phyloP scores from a whole-genome alignment of 2,797 vertebrate genomes.

The Neosalanx taihuensis region DNA sequence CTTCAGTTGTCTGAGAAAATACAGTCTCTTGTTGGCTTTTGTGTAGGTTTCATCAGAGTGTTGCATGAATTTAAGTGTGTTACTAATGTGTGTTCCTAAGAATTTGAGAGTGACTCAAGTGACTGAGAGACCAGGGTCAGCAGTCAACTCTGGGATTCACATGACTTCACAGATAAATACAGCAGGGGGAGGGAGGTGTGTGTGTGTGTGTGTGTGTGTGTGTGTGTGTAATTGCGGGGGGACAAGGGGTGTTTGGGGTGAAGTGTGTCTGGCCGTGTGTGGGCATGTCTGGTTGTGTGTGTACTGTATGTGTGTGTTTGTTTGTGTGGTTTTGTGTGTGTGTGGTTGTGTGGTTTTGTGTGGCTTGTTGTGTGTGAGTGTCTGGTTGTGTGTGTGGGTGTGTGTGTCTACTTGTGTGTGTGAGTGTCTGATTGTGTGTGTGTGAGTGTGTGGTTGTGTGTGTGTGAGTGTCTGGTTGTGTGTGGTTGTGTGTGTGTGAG shows the following conservation, averaged over 20 bases:
- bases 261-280: not conserved
- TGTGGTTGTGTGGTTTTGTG: not conserved
- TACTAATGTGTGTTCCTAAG: too few relatives aligned
- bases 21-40: too few relatives aligned
- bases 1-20: too few relatives aligned
- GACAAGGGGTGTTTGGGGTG: too few relatives aligned
- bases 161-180: slow-evolving; percentile 35
- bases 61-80: too few relatives aligned
- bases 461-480: not conserved
- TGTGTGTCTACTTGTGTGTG: too few relatives aligned
- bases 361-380: too few relatives aligned
- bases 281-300: too few relatives aligned
- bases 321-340: too few relatives aligned
- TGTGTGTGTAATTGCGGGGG: not conserved
- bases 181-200: not conserved
- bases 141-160: slow-evolving; percentile 32
- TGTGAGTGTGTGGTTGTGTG: not conserved
- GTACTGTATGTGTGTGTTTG: too few relatives aligned
- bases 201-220: slow-evolving; percentile 4
- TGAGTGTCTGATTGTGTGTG: not conserved
- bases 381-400: not conserved
- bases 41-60: too few relatives aligned
- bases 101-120: too few relatives aligned
- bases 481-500: slow-evolving; percentile 5
- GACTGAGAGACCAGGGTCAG: slow-evolving; percentile 13